phyloP scores from a whole-genome alignment of 1,140 invertebrate species.

The Solenopsis fugax region DNA sequence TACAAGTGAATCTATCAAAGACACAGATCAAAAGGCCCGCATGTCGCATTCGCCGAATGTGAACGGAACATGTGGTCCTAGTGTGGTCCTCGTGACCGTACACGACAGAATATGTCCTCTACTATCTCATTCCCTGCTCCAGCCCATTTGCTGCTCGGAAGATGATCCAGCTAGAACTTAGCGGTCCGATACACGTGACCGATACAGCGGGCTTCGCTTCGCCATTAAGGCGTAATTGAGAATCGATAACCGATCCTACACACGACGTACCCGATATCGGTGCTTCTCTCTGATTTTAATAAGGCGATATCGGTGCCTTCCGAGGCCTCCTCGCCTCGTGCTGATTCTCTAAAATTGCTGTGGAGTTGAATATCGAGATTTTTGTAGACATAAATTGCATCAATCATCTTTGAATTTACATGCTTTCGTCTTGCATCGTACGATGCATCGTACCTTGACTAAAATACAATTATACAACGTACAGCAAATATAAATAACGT shows the following conservation, averaged over 20 bases:
- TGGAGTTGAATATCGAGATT: slow-evolving; percentile 41
- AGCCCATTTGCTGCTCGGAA: slow-evolving; percentile 63
- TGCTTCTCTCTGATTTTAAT: slow-evolving; percentile 70
- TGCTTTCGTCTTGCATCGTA: not conserved
- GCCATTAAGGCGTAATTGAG: slow-evolving; percentile 76
- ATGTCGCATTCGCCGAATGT: slow-evolving; percentile 12
- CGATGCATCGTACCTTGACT: not conserved
- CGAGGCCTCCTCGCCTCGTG: slow-evolving; percentile 50
- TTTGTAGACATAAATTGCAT: slow-evolving; percentile 18
- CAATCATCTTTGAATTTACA: slow-evolving; percentile 23
- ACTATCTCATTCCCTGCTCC: slow-evolving; percentile 30
- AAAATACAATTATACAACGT: not conserved
- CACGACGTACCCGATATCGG: slow-evolving; percentile 56
- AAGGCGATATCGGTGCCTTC: slow-evolving; percentile 59
- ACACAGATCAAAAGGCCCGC: not conserved
- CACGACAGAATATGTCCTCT: slow-evolving; percentile 26
- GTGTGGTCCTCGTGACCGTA: slow-evolving; percentile 14
- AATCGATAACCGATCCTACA: slow-evolving; percentile 76
- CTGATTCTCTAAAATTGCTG: slow-evolving; percentile 65
- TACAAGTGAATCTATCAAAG: not conserved
- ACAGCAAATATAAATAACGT: not conserved
- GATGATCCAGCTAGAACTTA: slow-evolving; percentile 69
- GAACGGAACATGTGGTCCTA: slow-evolving; percentile 17
- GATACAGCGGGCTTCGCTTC: slow-evolving; percentile 66
- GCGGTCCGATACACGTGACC: slow-evolving; percentile 65